phyloP scores from a whole-genome alignment of 1,140 invertebrate genomes.

The Pantala flavescens region DNA sequence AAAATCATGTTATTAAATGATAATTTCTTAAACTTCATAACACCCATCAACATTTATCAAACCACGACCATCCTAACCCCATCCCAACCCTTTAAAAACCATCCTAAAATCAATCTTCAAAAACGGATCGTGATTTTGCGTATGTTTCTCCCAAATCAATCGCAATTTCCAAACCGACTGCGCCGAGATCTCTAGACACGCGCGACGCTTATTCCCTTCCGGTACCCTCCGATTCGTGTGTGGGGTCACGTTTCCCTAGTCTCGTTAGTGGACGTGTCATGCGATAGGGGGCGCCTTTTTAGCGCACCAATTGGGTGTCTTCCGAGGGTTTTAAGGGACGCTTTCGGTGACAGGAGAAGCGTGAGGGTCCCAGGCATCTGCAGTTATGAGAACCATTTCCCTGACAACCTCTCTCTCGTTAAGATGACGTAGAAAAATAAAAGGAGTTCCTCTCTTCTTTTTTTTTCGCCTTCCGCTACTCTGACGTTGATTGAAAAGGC shows the following conservation, averaged over 20 bases:
- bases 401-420: background rate
- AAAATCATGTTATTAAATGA: no score
- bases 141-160: no score
- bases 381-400: background rate
- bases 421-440: slow-evolving; percentile 6
- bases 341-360: background rate
- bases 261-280: slow-evolving; percentile 20
- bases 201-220: no score
- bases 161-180: no score
- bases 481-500: slow-evolving; percentile 1
- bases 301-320: background rate
- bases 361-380: background rate
- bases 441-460: background rate
- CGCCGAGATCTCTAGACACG: no score
- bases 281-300: background rate
- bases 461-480: background rate
- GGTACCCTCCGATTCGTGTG: no score
- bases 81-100: no score
- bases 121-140: no score
- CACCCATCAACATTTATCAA: no score
- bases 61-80: no score
- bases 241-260: slow-evolving; percentile 13
- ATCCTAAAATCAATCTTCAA: no score
- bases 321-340: background rate
- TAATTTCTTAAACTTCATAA: no score